Base-by-base conservation (phyloP, 2,113 vertebrate genomes). In the Rhea pennata region DNA sequence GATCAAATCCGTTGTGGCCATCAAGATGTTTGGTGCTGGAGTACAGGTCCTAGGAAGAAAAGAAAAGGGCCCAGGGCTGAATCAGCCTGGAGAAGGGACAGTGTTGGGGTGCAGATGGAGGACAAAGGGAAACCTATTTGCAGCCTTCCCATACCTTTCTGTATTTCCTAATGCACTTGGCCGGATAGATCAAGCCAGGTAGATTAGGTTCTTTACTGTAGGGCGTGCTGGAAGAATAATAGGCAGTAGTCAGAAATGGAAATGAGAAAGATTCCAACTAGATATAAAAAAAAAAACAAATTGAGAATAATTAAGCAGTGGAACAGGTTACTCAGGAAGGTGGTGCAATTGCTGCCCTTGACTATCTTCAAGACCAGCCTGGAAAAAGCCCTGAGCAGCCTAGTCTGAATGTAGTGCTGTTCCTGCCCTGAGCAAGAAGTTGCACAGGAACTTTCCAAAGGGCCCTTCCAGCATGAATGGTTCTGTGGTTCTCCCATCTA, bases 41-140 rank as follows among this genome's bases (percentile, higher is more conserved):
- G 16, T 21, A 69, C 53, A 53, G 13, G 4, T 8, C 21, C 14
- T 54, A 7, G 33, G 39, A 62, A 20, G 19, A 15, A 29, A 54
- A 53, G 40, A 69, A 12, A 11, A 69, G 20, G 26, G 4, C 1
- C 40, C 50, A 11, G 16, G 44, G 2, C 7, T 61, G 23, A 40
- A 50, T 70, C 24, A 74, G 1, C 15, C 62, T 62, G 39, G 13
- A 87, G 29, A 19, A 64, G 40, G 62, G 29, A 15, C 5, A 16
- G 15, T 5, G 40, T 56, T n/a, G 22, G 2, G 31, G 9, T 3
- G 7, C 9, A 4, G 1, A 1, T 40, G 36, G 9, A 15, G 15
- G 22, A 16, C 15, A 19, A 48, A 6, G 23, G 27, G 51, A 33
- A 86, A 39, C 16, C 59, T 67, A 12, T 17, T 44, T 73, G 22